phyloP scores from a whole-genome alignment of 2,888 invertebrate species.

The Eristalis intricaria region DNA sequence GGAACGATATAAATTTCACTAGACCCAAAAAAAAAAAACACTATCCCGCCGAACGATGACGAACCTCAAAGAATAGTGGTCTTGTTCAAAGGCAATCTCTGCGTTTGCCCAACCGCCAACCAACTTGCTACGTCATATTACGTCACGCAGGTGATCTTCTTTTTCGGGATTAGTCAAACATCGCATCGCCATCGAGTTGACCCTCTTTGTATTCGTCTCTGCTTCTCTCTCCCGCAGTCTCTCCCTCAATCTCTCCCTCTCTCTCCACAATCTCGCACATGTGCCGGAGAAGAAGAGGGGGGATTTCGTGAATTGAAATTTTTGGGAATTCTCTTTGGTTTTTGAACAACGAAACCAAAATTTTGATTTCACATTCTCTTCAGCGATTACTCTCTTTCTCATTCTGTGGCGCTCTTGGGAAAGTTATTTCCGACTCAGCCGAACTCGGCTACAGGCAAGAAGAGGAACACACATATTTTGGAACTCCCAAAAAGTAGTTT shows the following conservation, averaged over 20 bases:
- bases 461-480: slow-evolving; percentile 53
- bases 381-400: slow-evolving; percentile 17
- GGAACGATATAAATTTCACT: slow-evolving; percentile 64
- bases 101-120: not conserved
- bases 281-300: not conserved
- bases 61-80: slow-evolving; percentile 38
- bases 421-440: slow-evolving; percentile 48
- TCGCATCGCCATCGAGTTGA: slow-evolving; percentile 12
- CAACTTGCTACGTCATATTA: slow-evolving; percentile 41
- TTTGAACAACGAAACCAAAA: slow-evolving; percentile 37
- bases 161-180: slow-evolving; percentile 12
- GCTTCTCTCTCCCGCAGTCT: not conserved
- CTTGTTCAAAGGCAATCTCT: slow-evolving; percentile 34
- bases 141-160: slow-evolving; percentile 51
- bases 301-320: not conserved
- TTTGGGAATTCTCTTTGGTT: slow-evolving; percentile 23
- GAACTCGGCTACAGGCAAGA: slow-evolving; percentile 21
- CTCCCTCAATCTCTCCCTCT: not conserved
- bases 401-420: slow-evolving; percentile 67
- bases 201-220: not conserved
- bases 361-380: slow-evolving; percentile 46
- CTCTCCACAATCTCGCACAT: not conserved
- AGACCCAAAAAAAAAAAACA: slow-evolving; percentile 55
- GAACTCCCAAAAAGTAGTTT: slow-evolving; percentile 65
- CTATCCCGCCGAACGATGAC: slow-evolving; percentile 32